Evolutionary conservation across 2,113 vertebrate species (phyloP).

Genomic region (Anhinga anhinga): DNA sequence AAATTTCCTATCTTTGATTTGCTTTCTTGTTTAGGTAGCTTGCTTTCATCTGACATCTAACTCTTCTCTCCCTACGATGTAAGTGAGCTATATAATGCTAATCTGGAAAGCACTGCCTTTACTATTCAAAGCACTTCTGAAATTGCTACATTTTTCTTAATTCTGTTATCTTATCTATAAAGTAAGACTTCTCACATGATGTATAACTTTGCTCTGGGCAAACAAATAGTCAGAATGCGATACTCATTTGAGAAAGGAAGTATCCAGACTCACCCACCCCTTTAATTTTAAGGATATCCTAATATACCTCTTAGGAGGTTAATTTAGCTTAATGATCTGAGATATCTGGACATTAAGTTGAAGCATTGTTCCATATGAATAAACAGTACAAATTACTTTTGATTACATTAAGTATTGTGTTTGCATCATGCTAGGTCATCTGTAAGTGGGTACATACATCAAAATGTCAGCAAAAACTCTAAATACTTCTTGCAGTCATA

Average conservation of each 20-base stretch:
- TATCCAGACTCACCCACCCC: not conserved
- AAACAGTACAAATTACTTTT: not conserved
- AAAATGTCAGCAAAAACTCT: not conserved
- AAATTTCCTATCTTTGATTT: slow-evolving; percentile 60
- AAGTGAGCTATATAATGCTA: slow-evolving; percentile 15
- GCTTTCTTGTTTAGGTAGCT: slow-evolving; percentile 61
- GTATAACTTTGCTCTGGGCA: not conserved
- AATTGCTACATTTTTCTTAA: not conserved
- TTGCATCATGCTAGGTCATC: not conserved
- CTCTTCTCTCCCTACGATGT: not conserved
- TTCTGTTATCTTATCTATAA: not conserved
- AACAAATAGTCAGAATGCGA: not conserved
- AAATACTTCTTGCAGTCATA: not conserved
- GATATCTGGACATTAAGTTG: not conserved
- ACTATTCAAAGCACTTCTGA: slow-evolving; percentile 9
- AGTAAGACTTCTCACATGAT: not conserved
- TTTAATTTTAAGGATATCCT: not conserved
- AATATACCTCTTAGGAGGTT: not conserved
- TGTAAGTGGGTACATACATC: not conserved
- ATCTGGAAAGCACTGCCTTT: slow-evolving; percentile 1
- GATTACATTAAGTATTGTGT: not conserved
- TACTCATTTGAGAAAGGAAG: not conserved
- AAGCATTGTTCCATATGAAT: not conserved
- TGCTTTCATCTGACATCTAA: slow-evolving; percentile 60
- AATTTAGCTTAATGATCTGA: not conserved